Conservation (phyloP, 2,888 invertebrate genomes). For the Syrista parreyssii region DNA sequence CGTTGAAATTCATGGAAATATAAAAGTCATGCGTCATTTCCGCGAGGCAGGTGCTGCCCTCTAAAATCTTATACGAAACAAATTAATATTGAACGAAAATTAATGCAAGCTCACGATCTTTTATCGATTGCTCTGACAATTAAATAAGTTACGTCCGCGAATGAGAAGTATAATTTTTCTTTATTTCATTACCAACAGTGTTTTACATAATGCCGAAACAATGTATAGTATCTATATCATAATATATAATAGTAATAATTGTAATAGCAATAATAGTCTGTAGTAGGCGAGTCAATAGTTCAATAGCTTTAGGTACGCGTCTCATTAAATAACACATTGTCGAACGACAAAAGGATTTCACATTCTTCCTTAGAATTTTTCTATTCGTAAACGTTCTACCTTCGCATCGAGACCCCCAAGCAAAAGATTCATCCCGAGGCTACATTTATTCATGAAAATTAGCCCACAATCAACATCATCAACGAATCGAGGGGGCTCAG, state of each 20-base stretch:
- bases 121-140: not conserved
- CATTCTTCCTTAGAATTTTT: not conserved
- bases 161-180: conserved; percentile 56
- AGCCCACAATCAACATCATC: not conserved
- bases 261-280: conserved; percentile 55
- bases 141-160: not conserved
- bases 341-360: not conserved
- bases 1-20: not conserved
- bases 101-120: not conserved
- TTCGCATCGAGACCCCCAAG: not conserved
- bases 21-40: not conserved
- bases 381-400: not conserved
- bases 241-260: conserved; percentile 43
- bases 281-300: conserved; percentile 55
- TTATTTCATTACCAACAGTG: conserved; percentile 60
- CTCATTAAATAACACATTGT: conserved; percentile 8
- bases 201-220: conserved; percentile 58
- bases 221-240: conserved; percentile 55
- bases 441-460: not conserved
- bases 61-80: not conserved
- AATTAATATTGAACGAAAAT: not conserved
- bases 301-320: conserved; percentile 52
- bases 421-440: not conserved
- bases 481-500: not conserved
- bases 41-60: not conserved